Evolutionary conservation across 64 coral and sea anemone species (phyloP), one percentile per base, ranked within the genome.

Genomic region (Pachyseris speciosa): DNA sequence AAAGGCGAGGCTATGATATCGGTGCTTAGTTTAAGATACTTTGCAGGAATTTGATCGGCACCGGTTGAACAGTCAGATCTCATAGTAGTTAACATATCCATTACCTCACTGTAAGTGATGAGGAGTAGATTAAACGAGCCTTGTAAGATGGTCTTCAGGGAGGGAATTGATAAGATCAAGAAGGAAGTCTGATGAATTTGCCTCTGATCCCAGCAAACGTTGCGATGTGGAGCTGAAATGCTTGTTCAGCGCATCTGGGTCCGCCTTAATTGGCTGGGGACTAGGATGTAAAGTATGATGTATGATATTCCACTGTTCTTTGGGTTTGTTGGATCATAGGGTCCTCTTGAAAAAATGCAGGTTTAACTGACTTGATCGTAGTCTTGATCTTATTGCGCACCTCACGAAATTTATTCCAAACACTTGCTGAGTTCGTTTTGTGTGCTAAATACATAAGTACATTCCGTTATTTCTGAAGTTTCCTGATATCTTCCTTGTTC

Each of bases 111-210:
- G 53, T 83, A 83, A 64, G 17, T 61, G 7, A 83, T 51, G 53
- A 29, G 53, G 51, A 24, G 55, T 61, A 83, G 52, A 8, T 22
- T 20, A 61, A 83, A 83, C 57, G 42, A 26, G 34, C 15, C n/a
- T 17, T 11, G 69, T 48, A 68, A 68, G 25, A 34, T 7, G 11
- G 25, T 22, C 31, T 22, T 86, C 64, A 38, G 84, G 65, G 15
- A 86, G 40, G 49, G 84, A 86, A 45, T 86, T 45, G 28, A 86
- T 69, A 65, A 71, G 45, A 27, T 86, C 50, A 43, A 72, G 67
- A 42, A 86, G 36, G 61, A 28, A 68, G 32, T 69, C 44, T 68
- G 32, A 40, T 27, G 83, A 86, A 43, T 20, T 86, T 32, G 83
- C 60, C 65, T 7, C 22, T 34, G 27, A 36, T 43, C 65, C 33